phyloP scores from a whole-genome alignment of 2,113 vertebrate species.

The Oophaga pumilio region DNA sequence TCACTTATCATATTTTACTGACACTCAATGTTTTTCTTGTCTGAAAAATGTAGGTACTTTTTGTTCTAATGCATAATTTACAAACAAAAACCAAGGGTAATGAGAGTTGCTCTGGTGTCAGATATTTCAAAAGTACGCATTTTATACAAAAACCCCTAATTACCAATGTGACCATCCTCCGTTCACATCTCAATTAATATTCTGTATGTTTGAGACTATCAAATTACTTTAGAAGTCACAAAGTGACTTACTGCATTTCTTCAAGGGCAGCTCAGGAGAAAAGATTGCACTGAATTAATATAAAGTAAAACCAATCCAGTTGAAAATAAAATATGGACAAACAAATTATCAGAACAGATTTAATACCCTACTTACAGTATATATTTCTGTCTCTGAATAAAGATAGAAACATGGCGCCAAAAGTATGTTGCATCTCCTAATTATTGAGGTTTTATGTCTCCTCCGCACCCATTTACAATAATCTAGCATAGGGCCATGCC shows the following conservation, averaged over 20 bases:
- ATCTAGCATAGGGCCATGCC: too few relatives aligned
- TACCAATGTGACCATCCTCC: not conserved
- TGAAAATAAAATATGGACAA: not conserved
- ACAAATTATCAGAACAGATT: not conserved
- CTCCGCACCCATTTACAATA: not conserved
- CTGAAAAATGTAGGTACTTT: not conserved
- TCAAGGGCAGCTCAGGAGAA: constrained; percentile 47
- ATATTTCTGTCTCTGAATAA: not conserved
- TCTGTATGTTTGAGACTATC: constrained; percentile 11
- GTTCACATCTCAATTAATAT: constrained; percentile 34
- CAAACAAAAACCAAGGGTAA: not conserved
- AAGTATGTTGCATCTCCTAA: not conserved
- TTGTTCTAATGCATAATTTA: not conserved
- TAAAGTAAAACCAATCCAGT: not conserved
- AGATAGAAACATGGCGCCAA: not conserved
- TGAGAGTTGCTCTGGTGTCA: not conserved
- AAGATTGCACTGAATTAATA: constrained; percentile 32
- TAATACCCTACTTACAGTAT: not conserved
- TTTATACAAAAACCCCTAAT: not conserved
- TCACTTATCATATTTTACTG: not conserved
- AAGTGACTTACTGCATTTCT: constrained; percentile 27
- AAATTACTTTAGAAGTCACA: constrained; percentile 36
- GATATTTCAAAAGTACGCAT: not conserved
- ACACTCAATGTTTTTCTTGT: not conserved
- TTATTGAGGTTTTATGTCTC: not conserved